phyloP scores from a whole-genome alignment of 2,113 vertebrate species.

The Peromyscus leucopus region DNA sequence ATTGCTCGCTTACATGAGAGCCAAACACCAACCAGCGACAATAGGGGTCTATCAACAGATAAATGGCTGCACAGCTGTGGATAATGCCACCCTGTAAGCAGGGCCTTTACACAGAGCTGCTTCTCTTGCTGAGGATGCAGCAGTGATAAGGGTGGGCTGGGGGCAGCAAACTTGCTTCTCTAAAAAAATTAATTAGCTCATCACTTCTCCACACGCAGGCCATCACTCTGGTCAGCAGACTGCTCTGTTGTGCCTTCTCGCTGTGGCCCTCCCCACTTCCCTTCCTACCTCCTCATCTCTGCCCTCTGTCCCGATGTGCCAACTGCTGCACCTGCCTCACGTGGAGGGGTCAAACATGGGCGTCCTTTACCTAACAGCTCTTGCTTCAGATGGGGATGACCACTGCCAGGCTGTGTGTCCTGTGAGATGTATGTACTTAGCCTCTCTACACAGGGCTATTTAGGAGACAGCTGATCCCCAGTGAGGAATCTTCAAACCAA shows the following conservation, averaged over 20 bases:
- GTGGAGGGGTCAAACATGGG: background rate
- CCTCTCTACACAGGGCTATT: background rate
- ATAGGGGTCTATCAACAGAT: slow-evolving; percentile 71
- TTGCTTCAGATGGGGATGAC: background rate
- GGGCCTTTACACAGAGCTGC: slow-evolving; percentile 54
- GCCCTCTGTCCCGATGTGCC: slow-evolving; percentile 77
- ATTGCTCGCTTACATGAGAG: slow-evolving; percentile 58
- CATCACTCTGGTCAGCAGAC: slow-evolving; percentile 63
- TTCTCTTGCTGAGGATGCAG: background rate
- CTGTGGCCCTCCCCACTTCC: rapidly evolving
- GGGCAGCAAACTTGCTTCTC: slow-evolving; percentile 19
- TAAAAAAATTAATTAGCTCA: slow-evolving; percentile 66
- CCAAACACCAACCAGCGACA: slow-evolving; percentile 62
- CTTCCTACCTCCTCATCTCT: background rate
- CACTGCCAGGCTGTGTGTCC: background rate
- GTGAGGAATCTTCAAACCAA: background rate
- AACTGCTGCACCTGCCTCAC: background rate
- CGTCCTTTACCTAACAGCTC: background rate
- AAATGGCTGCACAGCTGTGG: slow-evolving; percentile 75
- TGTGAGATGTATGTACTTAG: background rate
- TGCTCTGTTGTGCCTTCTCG: background rate
- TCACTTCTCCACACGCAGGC: slow-evolving; percentile 80
- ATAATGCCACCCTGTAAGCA: background rate
- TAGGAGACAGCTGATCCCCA: background rate
- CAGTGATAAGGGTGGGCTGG: slow-evolving; percentile 43